Conservation (phyloP, 2,113 vertebrate genomes). For the Ramphastos sulfuratus region DNA sequence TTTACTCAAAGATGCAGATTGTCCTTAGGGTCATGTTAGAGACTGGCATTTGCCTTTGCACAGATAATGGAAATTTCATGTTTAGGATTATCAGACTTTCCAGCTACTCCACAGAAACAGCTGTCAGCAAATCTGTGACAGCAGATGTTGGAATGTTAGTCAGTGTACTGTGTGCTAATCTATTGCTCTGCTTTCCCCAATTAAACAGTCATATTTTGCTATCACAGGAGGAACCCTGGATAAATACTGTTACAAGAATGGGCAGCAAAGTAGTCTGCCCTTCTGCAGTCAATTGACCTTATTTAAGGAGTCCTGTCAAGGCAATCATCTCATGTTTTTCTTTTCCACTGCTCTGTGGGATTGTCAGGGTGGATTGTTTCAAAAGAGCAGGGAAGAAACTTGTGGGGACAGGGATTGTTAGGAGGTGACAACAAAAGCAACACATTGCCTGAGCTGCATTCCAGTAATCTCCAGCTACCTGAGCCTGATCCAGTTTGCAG, state of each 20-base stretch:
- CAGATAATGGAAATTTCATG: constrained; percentile 49
- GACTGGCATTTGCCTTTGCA: not conserved
- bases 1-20: not conserved
- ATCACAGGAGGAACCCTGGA: not conserved
- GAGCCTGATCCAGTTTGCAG: not conserved
- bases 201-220: not conserved
- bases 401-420: not conserved
- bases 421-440: not conserved
- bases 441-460: not conserved
- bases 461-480: not conserved
- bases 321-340: not conserved
- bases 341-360: not conserved
- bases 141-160: constrained; percentile 56
- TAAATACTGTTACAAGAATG: not conserved
- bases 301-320: constrained; percentile 39
- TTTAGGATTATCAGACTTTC: constrained; percentile 59
- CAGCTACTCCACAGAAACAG: constrained; percentile 48
- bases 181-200: constrained; percentile 10
- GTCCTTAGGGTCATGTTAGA: not conserved
- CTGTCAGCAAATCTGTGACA: constrained; percentile 65
- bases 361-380: not conserved
- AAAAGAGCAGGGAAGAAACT: not conserved
- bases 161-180: constrained; percentile 30
- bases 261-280: not conserved
- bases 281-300: constrained; percentile 20